Evolutionary conservation across 2,113 vertebrate genomes (phyloP).

Genomic region (Mustela lutreola): DNA sequence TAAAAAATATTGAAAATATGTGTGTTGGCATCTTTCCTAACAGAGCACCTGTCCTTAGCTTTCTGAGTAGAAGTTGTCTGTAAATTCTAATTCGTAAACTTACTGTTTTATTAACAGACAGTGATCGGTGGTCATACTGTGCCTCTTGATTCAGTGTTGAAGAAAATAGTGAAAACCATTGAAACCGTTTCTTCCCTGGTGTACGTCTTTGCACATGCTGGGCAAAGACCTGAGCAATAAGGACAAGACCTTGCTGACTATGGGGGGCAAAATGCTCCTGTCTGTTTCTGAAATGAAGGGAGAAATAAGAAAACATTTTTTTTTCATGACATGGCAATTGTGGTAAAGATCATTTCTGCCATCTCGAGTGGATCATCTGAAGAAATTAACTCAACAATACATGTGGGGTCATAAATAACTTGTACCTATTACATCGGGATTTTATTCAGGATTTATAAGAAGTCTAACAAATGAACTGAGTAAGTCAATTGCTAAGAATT

Average conservation of each 20-base stretch:
- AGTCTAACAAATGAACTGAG: neutral
- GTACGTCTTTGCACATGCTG: neutral
- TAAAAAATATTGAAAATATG: neutral
- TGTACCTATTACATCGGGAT: neutral
- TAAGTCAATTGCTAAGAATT: slow-evolving; percentile 27
- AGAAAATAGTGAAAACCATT: neutral
- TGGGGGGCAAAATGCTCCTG: neutral
- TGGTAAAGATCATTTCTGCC: neutral
- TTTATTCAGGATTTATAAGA: neutral
- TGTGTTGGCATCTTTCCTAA: neutral
- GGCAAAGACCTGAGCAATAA: neutral
- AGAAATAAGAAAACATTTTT: neutral
- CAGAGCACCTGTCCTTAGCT: neutral
- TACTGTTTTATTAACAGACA: neutral
- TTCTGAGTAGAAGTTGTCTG: neutral
- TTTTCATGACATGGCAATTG: neutral
- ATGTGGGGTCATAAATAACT: neutral
- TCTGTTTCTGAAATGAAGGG: neutral
- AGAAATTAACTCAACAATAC: neutral
- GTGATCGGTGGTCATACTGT: neutral
- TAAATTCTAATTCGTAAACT: neutral
- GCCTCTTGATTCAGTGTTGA: neutral
- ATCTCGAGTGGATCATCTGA: neutral
- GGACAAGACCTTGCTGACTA: neutral
- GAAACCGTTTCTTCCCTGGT: neutral